These are phyloP conservation scores for Ophiothrix spiculata DNA, from an alignment of 35 echinoderm and acorn worm species.

Conservation along the genomic window DNA sequence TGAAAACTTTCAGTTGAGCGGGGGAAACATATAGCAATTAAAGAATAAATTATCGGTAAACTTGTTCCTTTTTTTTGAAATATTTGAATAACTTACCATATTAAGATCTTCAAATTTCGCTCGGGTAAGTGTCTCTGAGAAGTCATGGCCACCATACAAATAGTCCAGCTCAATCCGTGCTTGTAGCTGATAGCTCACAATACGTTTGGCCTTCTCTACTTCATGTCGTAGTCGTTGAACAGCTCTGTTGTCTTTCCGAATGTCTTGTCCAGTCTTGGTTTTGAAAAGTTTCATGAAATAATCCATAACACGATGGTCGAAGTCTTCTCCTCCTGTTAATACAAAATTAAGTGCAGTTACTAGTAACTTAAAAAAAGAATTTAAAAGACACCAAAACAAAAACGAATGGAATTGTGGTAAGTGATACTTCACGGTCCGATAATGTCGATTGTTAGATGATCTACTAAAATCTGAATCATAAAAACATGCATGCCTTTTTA, in stretches of 20 bases:
- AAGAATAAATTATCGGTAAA: no score
- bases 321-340: slow-evolving; percentile 64
- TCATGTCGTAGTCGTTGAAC: slow-evolving; percentile 67
- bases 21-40: no score
- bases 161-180: slow-evolving; percentile 65
- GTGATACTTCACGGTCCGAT: no score
- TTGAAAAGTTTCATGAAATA: slow-evolving; percentile 75
- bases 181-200: slow-evolving; percentile 53
- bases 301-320: slow-evolving; percentile 73
- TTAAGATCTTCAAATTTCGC: slow-evolving; percentile 76
- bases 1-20: no score
- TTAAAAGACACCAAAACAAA: no score
- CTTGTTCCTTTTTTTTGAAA: no score
- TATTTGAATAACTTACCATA: slow-evolving; percentile 45
- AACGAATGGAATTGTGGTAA: no score
- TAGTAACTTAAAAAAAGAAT: not conserved
- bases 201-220: slow-evolving; percentile 69
- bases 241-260: slow-evolving; percentile 57
- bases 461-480: no score
- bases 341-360: not conserved
- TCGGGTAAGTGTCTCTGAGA: slow-evolving; percentile 59
- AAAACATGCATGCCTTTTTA: no score
- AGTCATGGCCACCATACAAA: slow-evolving; percentile 66
- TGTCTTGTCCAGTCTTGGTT: slow-evolving; percentile 66
- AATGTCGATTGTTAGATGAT: no score